A percentile compares a stretch with the other conserved stretches of the same genome.
phyloP scores from a whole-genome alignment of 2,888 invertebrate genomes.

The Sthenelais limicola region DNA sequence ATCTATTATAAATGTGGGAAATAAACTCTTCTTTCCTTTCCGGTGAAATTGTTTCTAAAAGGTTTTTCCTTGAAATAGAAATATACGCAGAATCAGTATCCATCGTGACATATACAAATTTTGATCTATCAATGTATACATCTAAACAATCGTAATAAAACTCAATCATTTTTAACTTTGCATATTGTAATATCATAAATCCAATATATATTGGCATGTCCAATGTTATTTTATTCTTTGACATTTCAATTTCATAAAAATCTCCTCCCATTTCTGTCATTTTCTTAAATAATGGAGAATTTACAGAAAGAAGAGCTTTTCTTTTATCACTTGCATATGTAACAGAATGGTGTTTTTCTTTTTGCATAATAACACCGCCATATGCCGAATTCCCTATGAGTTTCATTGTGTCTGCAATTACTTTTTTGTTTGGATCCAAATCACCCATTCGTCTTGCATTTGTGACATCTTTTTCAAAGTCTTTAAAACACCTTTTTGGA shows the following conservation, averaged over 20 bases:
- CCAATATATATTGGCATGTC: slow-evolving; percentile 41
- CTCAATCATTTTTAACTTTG: slow-evolving; percentile 30
- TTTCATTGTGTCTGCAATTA: slow-evolving; percentile 38
- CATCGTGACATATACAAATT: slow-evolving; percentile 24
- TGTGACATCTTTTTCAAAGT: slow-evolving; percentile 21
- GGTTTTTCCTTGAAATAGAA: neutral
- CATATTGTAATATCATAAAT: slow-evolving; percentile 41
- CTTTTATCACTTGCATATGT: neutral
- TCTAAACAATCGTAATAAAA: slow-evolving; percentile 40
- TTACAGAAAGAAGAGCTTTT: neutral
- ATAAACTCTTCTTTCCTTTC: neutral
- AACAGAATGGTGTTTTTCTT: slow-evolving; percentile 20
- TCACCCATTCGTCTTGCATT: slow-evolving; percentile 21
- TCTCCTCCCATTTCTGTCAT: slow-evolving; percentile 25
- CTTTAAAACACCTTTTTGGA: slow-evolving; percentile 15
- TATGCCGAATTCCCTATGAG: slow-evolving; percentile 41
- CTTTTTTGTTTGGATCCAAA: slow-evolving; percentile 10
- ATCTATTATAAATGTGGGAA: neutral
- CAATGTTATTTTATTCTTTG: neutral
- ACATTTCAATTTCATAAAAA: slow-evolving; percentile 16
- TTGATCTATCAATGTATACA: slow-evolving; percentile 4
- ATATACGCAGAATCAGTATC: slow-evolving; percentile 35
- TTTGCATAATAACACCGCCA: slow-evolving; percentile 25
- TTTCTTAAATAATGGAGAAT: neutral
- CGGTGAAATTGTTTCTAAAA: slow-evolving; percentile 13